Evolutionary conservation across 2,797 vertebrate genomes (phyloP), one percentile per base, ranked within the genome.

Genomic region (Hemibagrus guttatus): DNA sequence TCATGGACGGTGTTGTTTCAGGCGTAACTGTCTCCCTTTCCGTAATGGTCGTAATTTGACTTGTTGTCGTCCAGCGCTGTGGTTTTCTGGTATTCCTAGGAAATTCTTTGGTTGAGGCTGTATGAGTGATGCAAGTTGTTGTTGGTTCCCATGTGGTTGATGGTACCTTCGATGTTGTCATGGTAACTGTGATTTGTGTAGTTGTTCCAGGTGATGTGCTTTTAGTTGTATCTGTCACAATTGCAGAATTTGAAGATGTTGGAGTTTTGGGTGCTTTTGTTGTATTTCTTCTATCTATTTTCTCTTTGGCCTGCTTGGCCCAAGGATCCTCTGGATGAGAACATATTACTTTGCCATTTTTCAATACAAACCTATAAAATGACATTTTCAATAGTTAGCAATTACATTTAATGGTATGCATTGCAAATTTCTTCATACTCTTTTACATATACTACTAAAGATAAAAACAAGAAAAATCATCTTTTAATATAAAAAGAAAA

Each of bases 271-370:
- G 68, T 4, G 8, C 19, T 72, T 5, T 72, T 42, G 11, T 42
- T 42, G 21, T 76, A 49, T 2, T 19, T 59, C 2, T 71, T 0
- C 0, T 0, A 42, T 81, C 19, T 3, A 90, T 0, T 4, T 0
- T 1, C 0, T 0, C 0, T 1, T 42, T 86, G 8, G 2, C 1
- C 0, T 0, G 17, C 17, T 56, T 81, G 21, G 84, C 9, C 86
- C 72, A 89, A 0, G 0, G 0, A 0, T 2, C n/a, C 0, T 79
- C 13, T 17, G 82, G 86, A 86, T 87, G 21, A 16, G 71, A 89
- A 13, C 90, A 88, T 26, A 88, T 23, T 0, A 0, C 0, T 46
- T 0, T 78, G 0, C 1, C 1, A 0, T 0, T 6, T 13, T 0
- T 11, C 13, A 79, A 80, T 9, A 3, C 6, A 23, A 88, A 66